A percentile compares a stretch with the other conserved stretches of the same genome.
Conservation (phyloP, 2,113 vertebrate species). For the Pollachius pollachius region DNA sequence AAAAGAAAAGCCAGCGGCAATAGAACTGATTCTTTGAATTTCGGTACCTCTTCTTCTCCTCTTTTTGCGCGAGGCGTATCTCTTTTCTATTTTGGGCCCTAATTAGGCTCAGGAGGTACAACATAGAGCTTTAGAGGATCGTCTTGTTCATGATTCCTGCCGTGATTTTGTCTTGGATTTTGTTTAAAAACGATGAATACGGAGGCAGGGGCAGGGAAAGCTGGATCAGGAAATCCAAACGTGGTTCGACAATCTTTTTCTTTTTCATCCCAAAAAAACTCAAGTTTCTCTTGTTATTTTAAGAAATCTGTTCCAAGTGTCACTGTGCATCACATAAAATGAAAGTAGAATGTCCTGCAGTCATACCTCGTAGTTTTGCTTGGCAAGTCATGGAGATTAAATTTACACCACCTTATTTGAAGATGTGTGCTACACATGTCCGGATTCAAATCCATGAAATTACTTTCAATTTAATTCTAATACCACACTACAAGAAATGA, state of each 20-base stretch:
- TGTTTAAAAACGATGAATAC: not conserved
- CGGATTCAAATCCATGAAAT: too few species aligned
- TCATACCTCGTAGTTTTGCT: conserved; percentile 41
- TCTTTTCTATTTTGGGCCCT: conserved; percentile 47
- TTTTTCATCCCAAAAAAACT: conserved; percentile 30
- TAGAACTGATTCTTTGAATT: conserved; percentile 49
- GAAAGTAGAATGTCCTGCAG: conserved; percentile 37
- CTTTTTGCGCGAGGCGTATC: conserved; percentile 32
- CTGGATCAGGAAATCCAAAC: conserved; percentile 23
- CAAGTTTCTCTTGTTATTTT: conserved; percentile 16
- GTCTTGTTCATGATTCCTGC: too few species aligned
- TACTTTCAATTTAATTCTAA: not conserved
- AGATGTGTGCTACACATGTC: too few species aligned
- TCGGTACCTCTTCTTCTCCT: conserved; percentile 26
- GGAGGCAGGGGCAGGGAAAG: not conserved
- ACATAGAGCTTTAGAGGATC: not conserved
- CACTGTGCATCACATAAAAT: conserved; percentile 41
- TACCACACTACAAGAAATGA: not conserved
- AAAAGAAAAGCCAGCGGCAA: conserved; percentile 36
- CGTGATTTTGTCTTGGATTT: too few species aligned
- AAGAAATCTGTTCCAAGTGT: conserved; percentile 24
- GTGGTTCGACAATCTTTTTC: conserved; percentile 29
- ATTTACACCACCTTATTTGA: not conserved
- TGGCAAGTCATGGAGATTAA: conserved; percentile 19
- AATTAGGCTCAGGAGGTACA: conserved; percentile 59